These are phyloP conservation scores for Coecobrya sp. DNA, from an alignment of 2,888 invertebrate genomes.

Conservation along the genomic window DNA sequence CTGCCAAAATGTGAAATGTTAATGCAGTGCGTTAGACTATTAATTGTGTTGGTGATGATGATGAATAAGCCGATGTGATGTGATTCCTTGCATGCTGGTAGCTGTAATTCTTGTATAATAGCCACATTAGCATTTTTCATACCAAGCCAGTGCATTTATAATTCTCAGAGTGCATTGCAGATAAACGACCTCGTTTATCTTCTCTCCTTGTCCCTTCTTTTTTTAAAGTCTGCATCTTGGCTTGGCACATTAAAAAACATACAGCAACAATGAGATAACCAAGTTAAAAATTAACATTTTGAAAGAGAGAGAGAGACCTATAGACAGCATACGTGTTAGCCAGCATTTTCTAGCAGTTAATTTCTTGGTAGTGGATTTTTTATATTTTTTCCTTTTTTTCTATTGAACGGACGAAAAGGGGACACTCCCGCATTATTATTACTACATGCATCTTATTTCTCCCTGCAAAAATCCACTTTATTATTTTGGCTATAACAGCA, in stretches of 20 bases:
- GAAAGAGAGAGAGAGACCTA: neutral
- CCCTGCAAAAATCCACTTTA: slow-evolving; percentile 29
- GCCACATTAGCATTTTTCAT: slow-evolving; percentile 9
- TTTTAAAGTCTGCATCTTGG: neutral
- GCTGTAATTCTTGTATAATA: slow-evolving; percentile 28
- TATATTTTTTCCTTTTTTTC: neutral
- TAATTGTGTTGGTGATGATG: slow-evolving; percentile 2
- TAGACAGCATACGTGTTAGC: neutral
- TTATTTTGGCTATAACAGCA: slow-evolving; percentile 27
- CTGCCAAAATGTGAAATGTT: slow-evolving; percentile 31
- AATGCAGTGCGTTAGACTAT: slow-evolving; percentile 19
- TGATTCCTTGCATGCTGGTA: slow-evolving; percentile 17
- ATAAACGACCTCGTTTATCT: slow-evolving; percentile 69
- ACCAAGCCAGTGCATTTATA: neutral
- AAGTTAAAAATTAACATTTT: slow-evolving; percentile 39
- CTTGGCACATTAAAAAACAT: slow-evolving; percentile 21
- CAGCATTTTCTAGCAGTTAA: neutral
- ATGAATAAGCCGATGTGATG: neutral
- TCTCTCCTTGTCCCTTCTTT: slow-evolving; percentile 7
- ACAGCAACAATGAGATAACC: neutral
- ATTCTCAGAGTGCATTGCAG: neutral
- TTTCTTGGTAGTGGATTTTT: neutral
- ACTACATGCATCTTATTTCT: neutral
- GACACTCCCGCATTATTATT: slow-evolving; percentile 65
- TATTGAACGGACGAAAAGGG: slow-evolving; percentile 26